Base-by-base conservation (phyloP, 2,888 invertebrate species). In the Clusia tigrina region DNA sequence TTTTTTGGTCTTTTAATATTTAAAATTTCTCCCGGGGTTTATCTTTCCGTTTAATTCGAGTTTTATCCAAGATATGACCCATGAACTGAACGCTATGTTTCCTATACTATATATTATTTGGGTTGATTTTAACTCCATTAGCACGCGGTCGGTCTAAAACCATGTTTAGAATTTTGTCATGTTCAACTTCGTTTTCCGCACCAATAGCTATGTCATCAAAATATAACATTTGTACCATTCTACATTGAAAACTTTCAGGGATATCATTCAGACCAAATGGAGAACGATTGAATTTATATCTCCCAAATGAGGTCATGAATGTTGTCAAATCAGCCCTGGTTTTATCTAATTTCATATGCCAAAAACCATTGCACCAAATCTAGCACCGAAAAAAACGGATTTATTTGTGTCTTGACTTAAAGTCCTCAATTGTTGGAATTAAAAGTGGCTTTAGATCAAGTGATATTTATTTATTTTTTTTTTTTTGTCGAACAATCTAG, bases 51-150 rank as follows among this genome's bases (percentile, higher is more conserved):
- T 52, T 65, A 55, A 67, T 51, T 1, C 51, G 10, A 9, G 58
- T 26, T 18, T 60, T 17, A 18, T 37, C 54, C 15, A 67, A 55
- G 24, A 56, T 55, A 58, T 65, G 10, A 10, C 64, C 64, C 53
- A 69, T 61, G 20, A 64, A 65, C 26, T 58, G 59, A 12, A 69
- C 63, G n/a, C 62, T 32, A 17, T 24, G 18, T 12, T 20, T 46
- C 22, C 58, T 38, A 57, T 51, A 60, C 37, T 64, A 51, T 38
- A 68, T 56, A 37, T 68, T 69, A 1, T 24, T 18, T 2, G 51
- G 17, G 24, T 69, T 67, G 55, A 32, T 9, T 32, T 64, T 54
- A 10, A 54, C 3, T 37, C 22, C n/a, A 23, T 22, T 48, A 24
- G 61, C 56, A 2, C 62, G 58, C n/a, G n/a, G n/a, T n/a, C n/a